Evolutionary conservation across 2,113 vertebrate genomes (phyloP), one percentile per base, ranked within the genome.

Genomic region (Chamaetylas fuelleborni): DNA sequence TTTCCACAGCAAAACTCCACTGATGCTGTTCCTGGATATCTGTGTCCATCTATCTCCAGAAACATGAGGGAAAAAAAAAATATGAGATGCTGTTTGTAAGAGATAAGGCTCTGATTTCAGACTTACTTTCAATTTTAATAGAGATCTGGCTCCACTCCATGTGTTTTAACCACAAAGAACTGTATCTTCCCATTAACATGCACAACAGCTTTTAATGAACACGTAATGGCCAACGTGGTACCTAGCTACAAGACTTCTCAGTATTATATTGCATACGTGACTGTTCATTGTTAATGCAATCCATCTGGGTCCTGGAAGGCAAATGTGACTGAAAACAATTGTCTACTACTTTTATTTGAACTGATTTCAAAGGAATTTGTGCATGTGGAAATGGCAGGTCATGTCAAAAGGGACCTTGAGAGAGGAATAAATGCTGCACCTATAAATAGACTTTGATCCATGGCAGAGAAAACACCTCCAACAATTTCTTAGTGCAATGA

Each of bases 371-470:
- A 36, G 40, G 3, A 72, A 29, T 86, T 83, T 78, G 40, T 48
- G 2, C 28, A 40, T 22, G 40, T 61, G 38, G 74, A 69, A 92
- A 56, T 12, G 54, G 53, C 62, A 72, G 83, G 34, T 61, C 51
- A 9, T 15, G 43, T 92, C 90, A 83, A 81, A 88, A 69, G 42
- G 12, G 45, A 33, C 70, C 91, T 76, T 54, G 90, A 92, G 42
- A 86, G 62, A 43, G 51, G 74, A 86, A 79, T 90, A 89, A 96
- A 89, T 4, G 26, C 34, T 45, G 60, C 14, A 83, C 60, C 77
- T 93, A 78, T 79, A 90, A 94, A 71, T n/a, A 96, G 86, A 18
- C 77, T 79, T 90, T 95, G 89, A 95, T 79, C 90, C 83, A 82
- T 5, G 23, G 65, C 77, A 71, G 34, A 88, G 66, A 86, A 93